Percentiles rank a stretch among this genome's conserved stretches.
These are phyloP conservation scores for Maconellicoccus hirsutus DNA, from an alignment of 1,140 invertebrate genomes.

Conservation along the genomic window DNA sequence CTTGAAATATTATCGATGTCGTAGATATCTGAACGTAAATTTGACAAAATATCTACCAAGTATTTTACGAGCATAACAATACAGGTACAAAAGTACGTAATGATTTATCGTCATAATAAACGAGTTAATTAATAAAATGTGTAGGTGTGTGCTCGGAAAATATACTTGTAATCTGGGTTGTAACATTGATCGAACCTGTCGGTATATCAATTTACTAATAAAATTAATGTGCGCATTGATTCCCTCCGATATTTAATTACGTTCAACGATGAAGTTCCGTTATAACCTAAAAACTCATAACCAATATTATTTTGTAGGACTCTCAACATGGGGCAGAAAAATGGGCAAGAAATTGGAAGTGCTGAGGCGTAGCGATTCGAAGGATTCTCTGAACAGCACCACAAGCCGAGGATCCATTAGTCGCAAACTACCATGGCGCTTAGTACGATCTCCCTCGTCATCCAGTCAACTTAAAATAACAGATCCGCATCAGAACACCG, in stretches of 20 bases:
- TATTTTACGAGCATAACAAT: too few species aligned
- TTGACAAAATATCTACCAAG: too few species aligned
- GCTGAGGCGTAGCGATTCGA: slow-evolving; percentile 51
- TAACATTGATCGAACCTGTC: not conserved
- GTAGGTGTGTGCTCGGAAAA: too few species aligned
- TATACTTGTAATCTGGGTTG: not conserved
- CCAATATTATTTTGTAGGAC: slow-evolving; percentile 40
- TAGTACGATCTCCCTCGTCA: slow-evolving; percentile 31
- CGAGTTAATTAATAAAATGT: too few species aligned
- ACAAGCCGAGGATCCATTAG: slow-evolving; percentile 30
- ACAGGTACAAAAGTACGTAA: too few species aligned
- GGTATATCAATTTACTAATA: not conserved
- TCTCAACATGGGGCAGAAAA: slow-evolving; percentile 62
- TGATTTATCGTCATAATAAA: too few species aligned
- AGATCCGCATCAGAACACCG: slow-evolving; percentile 34
- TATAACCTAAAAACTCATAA: not conserved
- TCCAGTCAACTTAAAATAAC: slow-evolving; percentile 32
- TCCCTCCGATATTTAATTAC: not conserved
- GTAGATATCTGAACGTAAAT: too few species aligned
- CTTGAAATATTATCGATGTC: too few species aligned
- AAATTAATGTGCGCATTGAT: not conserved
- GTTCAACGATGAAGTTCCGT: not conserved
- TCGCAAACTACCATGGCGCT: slow-evolving; percentile 25
- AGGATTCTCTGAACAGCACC: slow-evolving; percentile 37
- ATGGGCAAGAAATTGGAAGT: slow-evolving; percentile 69